A percentile compares a stretch with the other conserved stretches of the same genome.
phyloP scores from a whole-genome alignment of 2,113 vertebrate species.

The Clarias batrachus region DNA sequence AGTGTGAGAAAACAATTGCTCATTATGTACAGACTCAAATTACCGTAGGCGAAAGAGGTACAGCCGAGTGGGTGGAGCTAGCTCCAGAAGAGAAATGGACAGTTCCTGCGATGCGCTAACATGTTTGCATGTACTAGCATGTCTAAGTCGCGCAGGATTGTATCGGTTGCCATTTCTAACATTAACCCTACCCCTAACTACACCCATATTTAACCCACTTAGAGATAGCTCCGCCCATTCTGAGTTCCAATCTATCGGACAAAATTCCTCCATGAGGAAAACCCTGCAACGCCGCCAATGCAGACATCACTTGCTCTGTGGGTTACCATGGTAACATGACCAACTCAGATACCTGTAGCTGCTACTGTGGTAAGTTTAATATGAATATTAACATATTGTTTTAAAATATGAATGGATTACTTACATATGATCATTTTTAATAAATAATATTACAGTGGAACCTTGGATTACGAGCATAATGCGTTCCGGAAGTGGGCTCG shows the following conservation, averaged over 20 bases:
- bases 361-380: too few relatives aligned
- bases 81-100: neutral
- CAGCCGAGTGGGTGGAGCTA: neutral
- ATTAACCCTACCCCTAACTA: neutral
- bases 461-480: too few relatives aligned
- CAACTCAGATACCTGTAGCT: too few relatives aligned
- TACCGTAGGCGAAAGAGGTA: neutral
- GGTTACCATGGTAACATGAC: too few relatives aligned
- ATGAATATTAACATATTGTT: too few relatives aligned
- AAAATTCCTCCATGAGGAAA: too few relatives aligned
- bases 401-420: too few relatives aligned
- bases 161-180: neutral
- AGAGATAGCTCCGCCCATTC: neutral
- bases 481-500: too few relatives aligned
- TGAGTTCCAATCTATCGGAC: neutral
- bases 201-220: neutral
- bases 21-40: neutral
- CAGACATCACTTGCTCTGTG: too few relatives aligned
- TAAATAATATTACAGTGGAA: too few relatives aligned
- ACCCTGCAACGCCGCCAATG: too few relatives aligned
- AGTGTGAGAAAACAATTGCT: neutral
- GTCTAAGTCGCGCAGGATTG: neutral
- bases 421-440: too few relatives aligned
- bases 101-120: neutral
- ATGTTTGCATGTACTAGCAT: neutral